Evolutionary conservation across 2,888 invertebrate species (phyloP), one percentile per base, ranked within the genome.

Genomic region (Drosophila diplacantha): DNA sequence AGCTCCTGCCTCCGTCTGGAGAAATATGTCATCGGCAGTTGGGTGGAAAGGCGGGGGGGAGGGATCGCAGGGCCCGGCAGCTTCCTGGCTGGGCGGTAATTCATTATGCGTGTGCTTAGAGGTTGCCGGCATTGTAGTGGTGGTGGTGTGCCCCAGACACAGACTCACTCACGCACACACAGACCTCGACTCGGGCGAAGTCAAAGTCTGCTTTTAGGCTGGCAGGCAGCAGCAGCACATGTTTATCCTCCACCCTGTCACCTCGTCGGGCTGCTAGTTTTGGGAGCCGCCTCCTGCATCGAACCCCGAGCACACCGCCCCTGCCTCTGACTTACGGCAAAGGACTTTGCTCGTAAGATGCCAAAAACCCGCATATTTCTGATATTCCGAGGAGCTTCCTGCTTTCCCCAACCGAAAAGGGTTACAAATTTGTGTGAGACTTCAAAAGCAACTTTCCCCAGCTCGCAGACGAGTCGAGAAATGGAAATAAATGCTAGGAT

Each of bases 41-140:
- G 50, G 57, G 11, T 4, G 11, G 29, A 11, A 11, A 24, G 50
- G 57, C 49, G 56, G 38, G 38, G 14, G 60, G 51, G 39, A 26
- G 7, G 6, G 57, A 20, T 29, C 16, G 20, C 8, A 16, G 57
- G 26, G 20, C 32, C 18, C 38, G 26, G 46, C 43, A 56, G 49
- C 41, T 53, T 59, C 62, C 69, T 64, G 68, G 59, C 68, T 55
- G 65, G 59, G 67, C 79, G 82, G 83, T 79, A 85, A 85, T 85
- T 81, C 85, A 81, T 85, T 81, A 85, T 81, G 81, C 81, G 84
- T 83, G 75, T 71, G 85, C 81, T 83, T 80, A 80, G 73, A 84
- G 75, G 73, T 73, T 83, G 77, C 80, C 63, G 66, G 49, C 69
- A 79, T 77, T 81, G 76, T 78, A 72, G 51, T 77, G 63, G 29